Percentiles rank a stretch among this genome's conserved stretches.
Evolutionary conservation across 2,113 vertebrate species (phyloP).

Genomic region (Callocephalon fimbriatum): DNA sequence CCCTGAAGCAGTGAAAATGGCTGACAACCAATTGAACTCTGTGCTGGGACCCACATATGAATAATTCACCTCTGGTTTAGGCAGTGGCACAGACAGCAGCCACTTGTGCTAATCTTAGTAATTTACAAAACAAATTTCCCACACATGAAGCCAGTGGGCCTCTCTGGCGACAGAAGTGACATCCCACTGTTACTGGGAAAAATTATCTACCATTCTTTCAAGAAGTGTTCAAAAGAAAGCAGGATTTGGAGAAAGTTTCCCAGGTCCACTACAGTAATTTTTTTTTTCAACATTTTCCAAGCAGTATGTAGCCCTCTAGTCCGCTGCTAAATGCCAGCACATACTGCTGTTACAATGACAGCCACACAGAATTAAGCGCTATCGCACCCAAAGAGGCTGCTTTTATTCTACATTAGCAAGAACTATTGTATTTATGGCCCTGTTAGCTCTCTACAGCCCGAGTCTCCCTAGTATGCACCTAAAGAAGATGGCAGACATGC

Average conservation of each 20-base stretch:
- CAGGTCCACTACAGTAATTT: not conserved
- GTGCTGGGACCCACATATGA: not conserved
- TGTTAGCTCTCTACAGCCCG: not conserved
- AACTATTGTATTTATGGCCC: not conserved
- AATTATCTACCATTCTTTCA: not conserved
- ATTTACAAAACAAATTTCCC: conserved; percentile 39
- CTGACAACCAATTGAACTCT: not conserved
- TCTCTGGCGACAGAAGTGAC: not conserved
- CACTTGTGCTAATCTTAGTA: conserved; percentile 4
- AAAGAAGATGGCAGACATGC: not conserved
- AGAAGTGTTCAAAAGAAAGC: not conserved
- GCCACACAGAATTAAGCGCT: not conserved
- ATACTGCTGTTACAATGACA: not conserved
- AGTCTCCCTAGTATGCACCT: not conserved
- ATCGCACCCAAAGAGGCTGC: not conserved
- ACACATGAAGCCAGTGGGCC: conserved; percentile 11
- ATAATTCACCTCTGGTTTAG: conserved; percentile 36
- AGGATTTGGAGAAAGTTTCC: not conserved
- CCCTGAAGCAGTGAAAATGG: not conserved
- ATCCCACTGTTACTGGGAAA: conserved; percentile 18
- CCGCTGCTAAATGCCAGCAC: not conserved
- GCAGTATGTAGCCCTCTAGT: not conserved
- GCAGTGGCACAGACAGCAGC: not conserved
- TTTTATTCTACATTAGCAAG: not conserved
- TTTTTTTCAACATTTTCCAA: not conserved